Conservation (phyloP, 2,888 invertebrate genomes). For the Phrixothrix hirtus region DNA sequence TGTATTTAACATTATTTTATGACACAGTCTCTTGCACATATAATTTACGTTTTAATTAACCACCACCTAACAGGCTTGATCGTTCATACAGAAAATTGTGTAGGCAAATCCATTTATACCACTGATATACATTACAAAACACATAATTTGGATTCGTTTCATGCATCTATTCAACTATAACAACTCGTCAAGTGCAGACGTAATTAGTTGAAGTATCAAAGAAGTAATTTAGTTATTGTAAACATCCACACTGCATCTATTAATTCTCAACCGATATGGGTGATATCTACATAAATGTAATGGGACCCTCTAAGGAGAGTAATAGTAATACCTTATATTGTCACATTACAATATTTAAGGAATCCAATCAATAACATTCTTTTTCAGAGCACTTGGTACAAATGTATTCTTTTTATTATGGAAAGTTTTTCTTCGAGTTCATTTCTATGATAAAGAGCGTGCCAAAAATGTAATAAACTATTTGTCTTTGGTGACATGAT, state of each 20-base stretch:
- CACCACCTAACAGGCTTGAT: slow-evolving; percentile 47
- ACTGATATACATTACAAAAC: slow-evolving; percentile 23
- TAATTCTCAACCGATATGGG: too few relatives aligned
- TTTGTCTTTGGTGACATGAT: too few relatives aligned
- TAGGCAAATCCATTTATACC: slow-evolving; percentile 31
- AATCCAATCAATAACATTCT: too few relatives aligned
- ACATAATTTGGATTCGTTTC: slow-evolving; percentile 24
- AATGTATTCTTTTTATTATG: too few relatives aligned
- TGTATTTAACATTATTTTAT: slow-evolving; percentile 42
- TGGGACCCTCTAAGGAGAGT: too few relatives aligned
- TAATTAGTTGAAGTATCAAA: slow-evolving; percentile 29
- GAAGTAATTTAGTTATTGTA: slow-evolving; percentile 12
- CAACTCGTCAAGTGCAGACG: slow-evolving; percentile 29
- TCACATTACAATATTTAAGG: too few relatives aligned
- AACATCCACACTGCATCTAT: too few relatives aligned
- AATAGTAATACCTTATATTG: too few relatives aligned
- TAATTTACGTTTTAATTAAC: slow-evolving; percentile 49
- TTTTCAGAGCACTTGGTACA: too few relatives aligned
- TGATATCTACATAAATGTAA: too few relatives aligned
- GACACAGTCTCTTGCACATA: slow-evolving; percentile 42
- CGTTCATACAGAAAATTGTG: slow-evolving; percentile 48
- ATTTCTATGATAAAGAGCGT: too few relatives aligned
- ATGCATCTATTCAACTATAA: slow-evolving; percentile 27
- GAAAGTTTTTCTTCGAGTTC: background rate
- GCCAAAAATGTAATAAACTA: too few relatives aligned